A percentile compares a stretch with the other conserved stretches of the same genome.
phyloP scores from a whole-genome alignment of 2,113 vertebrate genomes.

The Jaculus jaculus region DNA sequence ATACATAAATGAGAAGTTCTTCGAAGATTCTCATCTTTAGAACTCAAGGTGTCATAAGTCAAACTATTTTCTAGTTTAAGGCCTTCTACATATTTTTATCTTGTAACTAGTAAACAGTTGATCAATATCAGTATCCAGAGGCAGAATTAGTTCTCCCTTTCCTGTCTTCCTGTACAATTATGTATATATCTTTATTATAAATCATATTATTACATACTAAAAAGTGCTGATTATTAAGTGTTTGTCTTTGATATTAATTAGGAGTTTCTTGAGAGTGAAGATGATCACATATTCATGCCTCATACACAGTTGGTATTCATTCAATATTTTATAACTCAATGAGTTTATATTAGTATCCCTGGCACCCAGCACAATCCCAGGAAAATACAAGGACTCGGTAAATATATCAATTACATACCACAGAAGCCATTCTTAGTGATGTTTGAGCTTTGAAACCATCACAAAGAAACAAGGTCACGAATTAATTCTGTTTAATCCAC shows the following conservation, averaged over 20 bases:
- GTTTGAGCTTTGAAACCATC: background rate
- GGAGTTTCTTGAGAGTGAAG: background rate
- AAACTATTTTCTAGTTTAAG: background rate
- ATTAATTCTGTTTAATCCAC: no score
- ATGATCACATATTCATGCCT: background rate
- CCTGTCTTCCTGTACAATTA: background rate
- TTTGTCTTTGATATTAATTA: background rate
- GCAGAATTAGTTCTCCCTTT: background rate
- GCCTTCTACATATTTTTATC: background rate
- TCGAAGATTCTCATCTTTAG: no score
- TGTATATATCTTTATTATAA: background rate
- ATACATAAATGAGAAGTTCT: background rate
- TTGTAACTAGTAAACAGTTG: background rate
- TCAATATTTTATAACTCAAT: background rate
- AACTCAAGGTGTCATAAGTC: background rate
- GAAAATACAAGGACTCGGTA: background rate
- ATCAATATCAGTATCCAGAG: background rate
- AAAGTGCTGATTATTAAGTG: background rate
- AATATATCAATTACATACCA: background rate
- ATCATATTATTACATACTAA: background rate
- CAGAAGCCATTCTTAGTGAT: background rate
- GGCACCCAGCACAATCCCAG: background rate
- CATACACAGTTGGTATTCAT: background rate
- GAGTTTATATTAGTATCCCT: background rate
- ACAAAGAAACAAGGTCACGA: background rate